A percentile compares a stretch with the other conserved stretches of the same genome.
Conservation (phyloP, 2,888 invertebrate species). For the Drosophila multiciliata region DNA sequence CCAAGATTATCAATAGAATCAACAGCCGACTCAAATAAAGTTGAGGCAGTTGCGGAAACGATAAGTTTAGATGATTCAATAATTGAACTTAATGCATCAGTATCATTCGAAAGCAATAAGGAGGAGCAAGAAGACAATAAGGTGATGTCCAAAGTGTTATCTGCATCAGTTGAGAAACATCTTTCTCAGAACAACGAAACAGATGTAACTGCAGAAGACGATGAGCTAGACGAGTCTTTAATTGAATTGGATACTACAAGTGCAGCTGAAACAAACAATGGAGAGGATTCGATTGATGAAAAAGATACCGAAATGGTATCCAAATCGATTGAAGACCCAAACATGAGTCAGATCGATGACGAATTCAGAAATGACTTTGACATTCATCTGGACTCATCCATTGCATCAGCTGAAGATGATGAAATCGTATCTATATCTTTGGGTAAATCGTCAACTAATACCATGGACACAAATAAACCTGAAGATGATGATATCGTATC, state of each 20-base stretch:
- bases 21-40: background rate
- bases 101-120: background rate
- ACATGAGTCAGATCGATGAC: background rate
- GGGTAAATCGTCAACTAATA: background rate
- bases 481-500: background rate
- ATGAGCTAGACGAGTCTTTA: background rate
- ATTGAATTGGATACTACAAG: constrained; percentile 4
- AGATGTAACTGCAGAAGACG: background rate
- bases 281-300: background rate
- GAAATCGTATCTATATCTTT: background rate
- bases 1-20: constrained; percentile 3
- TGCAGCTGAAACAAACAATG: background rate
- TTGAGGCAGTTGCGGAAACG: background rate
- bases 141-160: background rate
- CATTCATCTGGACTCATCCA: constrained; percentile 3
- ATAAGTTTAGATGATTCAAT: background rate
- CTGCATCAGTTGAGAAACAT: background rate
- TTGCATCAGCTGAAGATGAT: background rate
- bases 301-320: background rate
- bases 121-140: background rate
- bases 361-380: background rate
- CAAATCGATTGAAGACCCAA: background rate
- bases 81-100: constrained; percentile 2
- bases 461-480: background rate
- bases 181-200: background rate